phyloP scores from a whole-genome alignment of 2,797 vertebrate genomes.

The Aplochiton taeniatus region DNA sequence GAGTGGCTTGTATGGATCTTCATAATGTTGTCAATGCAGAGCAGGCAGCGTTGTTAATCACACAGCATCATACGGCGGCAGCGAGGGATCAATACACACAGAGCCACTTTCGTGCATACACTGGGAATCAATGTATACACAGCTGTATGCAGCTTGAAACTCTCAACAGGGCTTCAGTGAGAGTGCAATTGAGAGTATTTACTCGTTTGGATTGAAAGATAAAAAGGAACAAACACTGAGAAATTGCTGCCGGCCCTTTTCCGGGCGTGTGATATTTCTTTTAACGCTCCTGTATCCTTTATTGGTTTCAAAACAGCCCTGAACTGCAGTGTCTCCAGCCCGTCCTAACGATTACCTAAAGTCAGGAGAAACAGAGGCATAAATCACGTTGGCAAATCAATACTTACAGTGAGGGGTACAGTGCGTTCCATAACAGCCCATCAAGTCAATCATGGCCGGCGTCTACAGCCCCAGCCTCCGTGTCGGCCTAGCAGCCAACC shows the following conservation, averaged over 20 bases:
- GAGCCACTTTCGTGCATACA: no score
- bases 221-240: no score
- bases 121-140: no score
- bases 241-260: no score
- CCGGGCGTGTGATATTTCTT: constrained; percentile 19
- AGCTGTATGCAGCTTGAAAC: no score
- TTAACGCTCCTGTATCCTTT: constrained; percentile 17
- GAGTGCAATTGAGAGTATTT: no score
- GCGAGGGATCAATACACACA: no score
- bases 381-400: constrained; percentile 55
- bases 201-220: no score
- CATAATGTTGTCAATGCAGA: not conserved
- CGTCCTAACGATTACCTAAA: constrained; percentile 44
- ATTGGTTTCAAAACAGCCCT: constrained; percentile 36
- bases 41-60: no score
- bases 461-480: constrained; percentile 18
- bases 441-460: constrained; percentile 41
- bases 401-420: constrained; percentile 38
- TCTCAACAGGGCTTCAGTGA: no score
- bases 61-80: no score
- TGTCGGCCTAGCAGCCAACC: not conserved
- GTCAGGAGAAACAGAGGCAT: constrained; percentile 27
- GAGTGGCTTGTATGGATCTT: not conserved
- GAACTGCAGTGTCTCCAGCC: constrained; percentile 32
- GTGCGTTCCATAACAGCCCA: constrained; percentile 24